Evolutionary conservation across 2,113 vertebrate species (phyloP).

Genomic region (Lophotis ruficrista): DNA sequence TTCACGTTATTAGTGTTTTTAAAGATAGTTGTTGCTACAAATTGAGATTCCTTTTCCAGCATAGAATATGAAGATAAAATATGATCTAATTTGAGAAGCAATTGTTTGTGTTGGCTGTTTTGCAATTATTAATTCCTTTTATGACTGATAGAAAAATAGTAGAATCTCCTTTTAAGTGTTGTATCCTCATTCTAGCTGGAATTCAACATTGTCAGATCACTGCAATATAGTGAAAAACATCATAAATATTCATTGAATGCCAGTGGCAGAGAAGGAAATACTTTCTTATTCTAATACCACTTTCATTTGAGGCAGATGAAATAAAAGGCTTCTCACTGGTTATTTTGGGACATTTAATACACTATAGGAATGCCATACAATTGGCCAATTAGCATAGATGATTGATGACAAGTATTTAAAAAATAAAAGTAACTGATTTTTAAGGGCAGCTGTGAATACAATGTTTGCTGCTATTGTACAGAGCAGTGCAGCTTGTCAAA

Average conservation of each 20-base stretch:
- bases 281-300: constrained; percentile 34
- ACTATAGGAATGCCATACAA: background rate
- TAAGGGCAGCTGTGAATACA: background rate
- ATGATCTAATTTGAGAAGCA: constrained; percentile 57
- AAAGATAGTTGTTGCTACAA: constrained; percentile 12
- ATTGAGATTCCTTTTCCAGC: constrained; percentile 43
- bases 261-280: constrained; percentile 50
- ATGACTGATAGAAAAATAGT: constrained; percentile 19
- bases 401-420: background rate
- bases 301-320: constrained; percentile 35
- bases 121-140: constrained; percentile 54
- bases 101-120: constrained; percentile 54
- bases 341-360: constrained; percentile 35
- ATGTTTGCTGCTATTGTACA: background rate
- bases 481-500: background rate
- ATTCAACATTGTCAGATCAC: constrained; percentile 36
- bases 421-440: constrained; percentile 2
- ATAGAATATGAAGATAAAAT: constrained; percentile 54
- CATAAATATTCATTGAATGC: constrained; percentile 66
- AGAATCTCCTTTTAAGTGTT: constrained; percentile 41
- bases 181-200: constrained; percentile 22
- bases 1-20: constrained; percentile 21
- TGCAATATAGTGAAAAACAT: constrained; percentile 44
- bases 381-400: constrained; percentile 4
- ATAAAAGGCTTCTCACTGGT: constrained; percentile 45